These are phyloP conservation scores for Drosophila suboccidentalis DNA, from an alignment of 2,888 invertebrate genomes.

Conservation along the genomic window DNA sequence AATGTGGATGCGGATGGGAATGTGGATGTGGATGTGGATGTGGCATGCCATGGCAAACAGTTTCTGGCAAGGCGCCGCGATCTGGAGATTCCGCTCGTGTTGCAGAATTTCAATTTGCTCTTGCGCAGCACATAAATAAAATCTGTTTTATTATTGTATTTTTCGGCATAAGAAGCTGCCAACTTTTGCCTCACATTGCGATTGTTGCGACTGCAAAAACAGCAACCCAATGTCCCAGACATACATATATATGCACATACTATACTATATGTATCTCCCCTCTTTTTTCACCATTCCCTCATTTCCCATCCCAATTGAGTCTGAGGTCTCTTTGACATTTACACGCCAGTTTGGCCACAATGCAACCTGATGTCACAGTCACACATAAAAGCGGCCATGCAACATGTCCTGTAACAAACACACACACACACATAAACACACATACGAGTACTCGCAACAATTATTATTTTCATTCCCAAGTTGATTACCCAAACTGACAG, in stretches of 20 bases:
- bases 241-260: background rate
- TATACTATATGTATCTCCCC: background rate
- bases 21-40: slow-evolving; percentile 6
- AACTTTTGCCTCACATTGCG: slow-evolving; percentile 38
- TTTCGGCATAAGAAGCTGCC: slow-evolving; percentile 54
- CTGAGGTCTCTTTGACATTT: slow-evolving; percentile 7
- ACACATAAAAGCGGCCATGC: slow-evolving; percentile 6
- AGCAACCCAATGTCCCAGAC: slow-evolving; percentile 5
- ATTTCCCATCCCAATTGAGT: background rate
- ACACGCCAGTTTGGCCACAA: slow-evolving; percentile 21
- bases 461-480: slow-evolving; percentile 8
- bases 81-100: slow-evolving; percentile 50
- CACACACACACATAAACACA: background rate
- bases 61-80: slow-evolving; percentile 52
- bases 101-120: slow-evolving; percentile 74
- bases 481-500: slow-evolving; percentile 13
- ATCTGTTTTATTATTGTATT: slow-evolving; percentile 75
- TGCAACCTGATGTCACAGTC: slow-evolving; percentile 30
- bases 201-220: slow-evolving; percentile 7
- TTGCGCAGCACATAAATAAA: slow-evolving; percentile 75
- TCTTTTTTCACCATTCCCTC: background rate
- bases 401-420: background rate
- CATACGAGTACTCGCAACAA: background rate
- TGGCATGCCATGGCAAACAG: slow-evolving; percentile 39
- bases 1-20: background rate